These are phyloP conservation scores for Enteromius thamalakanensis DNA, from an alignment of 2,797 vertebrate genomes.

Conservation along the genomic window DNA sequence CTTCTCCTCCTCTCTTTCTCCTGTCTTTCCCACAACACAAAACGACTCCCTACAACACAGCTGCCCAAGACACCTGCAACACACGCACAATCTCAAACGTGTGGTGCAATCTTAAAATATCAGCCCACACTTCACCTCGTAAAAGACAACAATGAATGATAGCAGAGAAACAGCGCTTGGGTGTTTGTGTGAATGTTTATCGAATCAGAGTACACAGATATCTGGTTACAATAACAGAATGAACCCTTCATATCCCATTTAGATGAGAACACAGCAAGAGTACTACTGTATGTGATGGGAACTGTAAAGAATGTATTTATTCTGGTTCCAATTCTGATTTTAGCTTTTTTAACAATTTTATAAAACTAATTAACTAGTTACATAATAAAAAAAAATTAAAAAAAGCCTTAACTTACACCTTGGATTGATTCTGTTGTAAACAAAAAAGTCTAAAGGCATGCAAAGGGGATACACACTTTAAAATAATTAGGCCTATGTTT, in stretches of 20 bases:
- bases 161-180: slow-evolving; percentile 51
- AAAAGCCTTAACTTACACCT: neutral
- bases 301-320: neutral
- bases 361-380: neutral
- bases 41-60: slow-evolving; percentile 60
- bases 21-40: slow-evolving; percentile 55
- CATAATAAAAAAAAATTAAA: neutral
- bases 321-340: slow-evolving; percentile 11
- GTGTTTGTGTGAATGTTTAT: slow-evolving; percentile 54
- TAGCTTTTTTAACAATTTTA: neutral
- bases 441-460: neutral
- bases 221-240: slow-evolving; percentile 48
- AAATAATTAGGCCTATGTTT: neutral
- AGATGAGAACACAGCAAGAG: neutral
- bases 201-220: slow-evolving; percentile 47
- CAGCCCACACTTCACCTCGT: slow-evolving; percentile 58
- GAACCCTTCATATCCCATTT: slow-evolving; percentile 35
- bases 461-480: neutral
- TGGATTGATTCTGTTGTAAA: slow-evolving; percentile 4
- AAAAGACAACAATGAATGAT: slow-evolving; percentile 67
- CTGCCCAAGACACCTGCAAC: slow-evolving; percentile 72
- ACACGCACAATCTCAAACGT: slow-evolving; percentile 52
- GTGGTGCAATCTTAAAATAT: slow-evolving; percentile 52
- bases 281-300: neutral
- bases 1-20: slow-evolving; percentile 29